Evolutionary conservation across 2,113 vertebrate species (phyloP).

Genomic region (Aplodontia rufa): DNA sequence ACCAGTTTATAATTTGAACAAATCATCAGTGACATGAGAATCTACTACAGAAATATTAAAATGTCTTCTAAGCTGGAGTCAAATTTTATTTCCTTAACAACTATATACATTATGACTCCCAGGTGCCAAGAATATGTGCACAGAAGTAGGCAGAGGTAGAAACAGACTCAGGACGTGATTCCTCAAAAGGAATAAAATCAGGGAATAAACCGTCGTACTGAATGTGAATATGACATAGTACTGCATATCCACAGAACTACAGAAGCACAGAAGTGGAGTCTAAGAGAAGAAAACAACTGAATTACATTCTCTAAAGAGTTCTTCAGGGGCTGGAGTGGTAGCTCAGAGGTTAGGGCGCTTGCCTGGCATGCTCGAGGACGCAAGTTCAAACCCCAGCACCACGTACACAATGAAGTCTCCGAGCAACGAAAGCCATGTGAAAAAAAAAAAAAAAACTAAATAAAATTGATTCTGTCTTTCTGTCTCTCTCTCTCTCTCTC

Average conservation of each 20-base stretch:
- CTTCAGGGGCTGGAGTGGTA: no score
- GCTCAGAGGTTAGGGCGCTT: no score
- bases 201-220: not conserved
- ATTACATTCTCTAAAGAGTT: not conserved
- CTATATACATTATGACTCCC: not conserved
- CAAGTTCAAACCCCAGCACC: no score
- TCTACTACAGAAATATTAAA: not conserved
- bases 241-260: rapidly evolving
- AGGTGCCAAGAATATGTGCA: not conserved
- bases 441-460: no score
- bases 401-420: no score
- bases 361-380: no score
- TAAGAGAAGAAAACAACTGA: not conserved
- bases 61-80: not conserved
- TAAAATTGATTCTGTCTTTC: no score
- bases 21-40: slow-evolving; percentile 43
- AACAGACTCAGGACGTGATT: not conserved
- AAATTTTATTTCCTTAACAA: slow-evolving; percentile 39
- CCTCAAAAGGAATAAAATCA: not conserved
- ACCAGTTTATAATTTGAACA: slow-evolving; percentile 10
- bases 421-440: no score
- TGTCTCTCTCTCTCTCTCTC: no score
- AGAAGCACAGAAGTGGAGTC: not conserved
- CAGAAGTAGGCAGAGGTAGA: not conserved
- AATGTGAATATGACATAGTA: not conserved